These are phyloP conservation scores for Drosophila sordidula DNA, from an alignment of 2,888 invertebrate genomes.

Conservation along the genomic window DNA sequence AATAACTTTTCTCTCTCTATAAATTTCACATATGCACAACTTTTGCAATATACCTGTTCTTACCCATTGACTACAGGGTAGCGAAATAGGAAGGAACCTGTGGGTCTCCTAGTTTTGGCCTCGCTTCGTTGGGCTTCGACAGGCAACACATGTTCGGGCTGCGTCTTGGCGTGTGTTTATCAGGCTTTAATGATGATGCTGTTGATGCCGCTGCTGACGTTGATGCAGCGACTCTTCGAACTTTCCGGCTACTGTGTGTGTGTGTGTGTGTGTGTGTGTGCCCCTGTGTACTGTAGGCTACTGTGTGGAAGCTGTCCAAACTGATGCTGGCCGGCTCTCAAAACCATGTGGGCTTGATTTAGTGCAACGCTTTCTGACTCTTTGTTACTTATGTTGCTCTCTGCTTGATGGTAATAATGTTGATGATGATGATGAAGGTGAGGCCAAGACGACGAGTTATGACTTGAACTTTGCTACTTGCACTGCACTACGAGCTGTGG, in stretches of 20 bases:
- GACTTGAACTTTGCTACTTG: slow-evolving; percentile 60
- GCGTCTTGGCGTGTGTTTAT: slow-evolving; percentile 73
- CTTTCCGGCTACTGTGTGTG: slow-evolving; percentile 33
- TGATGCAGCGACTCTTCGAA: slow-evolving; percentile 44
- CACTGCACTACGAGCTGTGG: slow-evolving; percentile 31
- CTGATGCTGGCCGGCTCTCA: slow-evolving; percentile 54
- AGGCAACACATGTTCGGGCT: slow-evolving; percentile 71
- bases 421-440: slow-evolving; percentile 7
- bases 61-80: slow-evolving; percentile 21
- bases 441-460: slow-evolving; percentile 41
- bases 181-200: slow-evolving; percentile 67
- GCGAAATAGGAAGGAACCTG: slow-evolving; percentile 45
- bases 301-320: slow-evolving; percentile 69
- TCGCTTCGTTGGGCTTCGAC: slow-evolving; percentile 48
- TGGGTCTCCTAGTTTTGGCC: slow-evolving; percentile 40
- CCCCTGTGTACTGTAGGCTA: slow-evolving; percentile 43
- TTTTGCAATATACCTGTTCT: neutral
- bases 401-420: slow-evolving; percentile 32
- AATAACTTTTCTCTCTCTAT: too few relatives aligned
- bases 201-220: slow-evolving; percentile 54
- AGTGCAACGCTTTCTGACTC: slow-evolving; percentile 61
- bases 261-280: neutral
- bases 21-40: neutral
- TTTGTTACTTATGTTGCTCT: slow-evolving; percentile 32
- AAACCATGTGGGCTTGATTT: slow-evolving; percentile 73